Evolutionary conservation across 2,797 vertebrate species (phyloP).

Genomic region (Siniperca undulata): DNA sequence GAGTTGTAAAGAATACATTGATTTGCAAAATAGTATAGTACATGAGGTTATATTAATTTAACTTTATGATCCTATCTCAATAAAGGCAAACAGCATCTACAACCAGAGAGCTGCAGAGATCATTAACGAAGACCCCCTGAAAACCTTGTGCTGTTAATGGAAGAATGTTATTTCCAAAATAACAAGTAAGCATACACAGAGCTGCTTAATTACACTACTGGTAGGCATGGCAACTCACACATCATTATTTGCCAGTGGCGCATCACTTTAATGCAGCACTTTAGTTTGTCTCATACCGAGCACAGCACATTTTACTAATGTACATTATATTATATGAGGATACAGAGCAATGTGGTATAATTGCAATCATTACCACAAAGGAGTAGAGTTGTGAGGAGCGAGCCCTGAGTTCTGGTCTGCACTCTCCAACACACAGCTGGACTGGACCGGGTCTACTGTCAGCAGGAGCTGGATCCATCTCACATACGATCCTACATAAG

Average conservation of each 20-base stretch:
- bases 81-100: constrained; percentile 20
- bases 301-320: not conserved
- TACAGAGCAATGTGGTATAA: not conserved
- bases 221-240: constrained; percentile 36
- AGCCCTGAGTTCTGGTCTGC: constrained; percentile 93
- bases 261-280: not conserved
- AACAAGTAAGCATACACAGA: constrained; percentile 30
- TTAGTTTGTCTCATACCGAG: not conserved
- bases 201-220: constrained; percentile 48
- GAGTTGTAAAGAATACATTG: not conserved
- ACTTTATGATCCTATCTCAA: constrained; percentile 18
- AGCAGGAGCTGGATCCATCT: constrained; percentile 90
- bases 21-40: not conserved
- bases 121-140: constrained; percentile 38
- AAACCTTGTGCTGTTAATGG: constrained; percentile 34
- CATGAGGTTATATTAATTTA: constrained; percentile 2
- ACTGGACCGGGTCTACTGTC: constrained; percentile 90
- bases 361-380: constrained; percentile 91
- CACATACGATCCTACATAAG: constrained; percentile 93
- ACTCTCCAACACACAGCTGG: constrained; percentile 95
- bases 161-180: constrained; percentile 47
- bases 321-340: not conserved
- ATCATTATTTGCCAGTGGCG: constrained; percentile 41
- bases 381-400: constrained; percentile 92
- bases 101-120: constrained; percentile 32